These are phyloP conservation scores for Thymallus thymallus DNA, from an alignment of 2,113 vertebrate genomes.

Conservation along the genomic window DNA sequence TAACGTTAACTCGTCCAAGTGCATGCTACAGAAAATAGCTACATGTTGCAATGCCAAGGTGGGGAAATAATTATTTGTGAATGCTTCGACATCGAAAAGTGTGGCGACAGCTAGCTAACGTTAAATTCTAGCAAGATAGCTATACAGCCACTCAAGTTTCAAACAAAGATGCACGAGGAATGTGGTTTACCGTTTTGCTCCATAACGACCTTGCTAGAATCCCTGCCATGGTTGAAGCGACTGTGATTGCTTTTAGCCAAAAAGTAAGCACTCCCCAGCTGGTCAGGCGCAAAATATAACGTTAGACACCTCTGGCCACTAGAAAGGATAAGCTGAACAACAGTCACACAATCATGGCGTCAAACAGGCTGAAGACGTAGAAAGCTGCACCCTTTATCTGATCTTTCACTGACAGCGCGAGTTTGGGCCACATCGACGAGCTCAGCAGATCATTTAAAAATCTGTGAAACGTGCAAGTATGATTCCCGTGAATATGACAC, in stretches of 20 bases:
- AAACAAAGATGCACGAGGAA: neutral
- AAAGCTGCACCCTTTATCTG: neutral
- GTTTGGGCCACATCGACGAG: neutral
- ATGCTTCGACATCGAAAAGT: neutral
- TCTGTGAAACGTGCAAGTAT: neutral
- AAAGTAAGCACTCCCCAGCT: slow-evolving; percentile 32
- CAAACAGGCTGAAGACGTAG: neutral
- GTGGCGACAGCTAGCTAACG: neutral
- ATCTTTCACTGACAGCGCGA: neutral
- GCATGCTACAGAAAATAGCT: neutral
- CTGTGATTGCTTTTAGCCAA: slow-evolving; percentile 36
- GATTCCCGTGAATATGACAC: neutral
- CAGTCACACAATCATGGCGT: too few species aligned
- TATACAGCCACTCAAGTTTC: neutral
- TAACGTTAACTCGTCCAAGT: neutral
- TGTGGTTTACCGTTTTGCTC: slow-evolving; percentile 50
- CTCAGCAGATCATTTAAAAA: slow-evolving; percentile 5
- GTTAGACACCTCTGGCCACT: slow-evolving; percentile 4
- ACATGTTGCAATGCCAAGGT: neutral
- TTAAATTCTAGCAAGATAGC: neutral
- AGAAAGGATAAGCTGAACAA: slow-evolving; percentile 3
- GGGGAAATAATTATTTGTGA: too few species aligned
- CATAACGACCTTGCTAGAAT: slow-evolving; percentile 46
- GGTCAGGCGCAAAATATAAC: slow-evolving; percentile 40
- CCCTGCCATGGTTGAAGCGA: slow-evolving; percentile 53